Base-by-base conservation (phyloP, 2,888 invertebrate species). In the Corbicula japonica region DNA sequence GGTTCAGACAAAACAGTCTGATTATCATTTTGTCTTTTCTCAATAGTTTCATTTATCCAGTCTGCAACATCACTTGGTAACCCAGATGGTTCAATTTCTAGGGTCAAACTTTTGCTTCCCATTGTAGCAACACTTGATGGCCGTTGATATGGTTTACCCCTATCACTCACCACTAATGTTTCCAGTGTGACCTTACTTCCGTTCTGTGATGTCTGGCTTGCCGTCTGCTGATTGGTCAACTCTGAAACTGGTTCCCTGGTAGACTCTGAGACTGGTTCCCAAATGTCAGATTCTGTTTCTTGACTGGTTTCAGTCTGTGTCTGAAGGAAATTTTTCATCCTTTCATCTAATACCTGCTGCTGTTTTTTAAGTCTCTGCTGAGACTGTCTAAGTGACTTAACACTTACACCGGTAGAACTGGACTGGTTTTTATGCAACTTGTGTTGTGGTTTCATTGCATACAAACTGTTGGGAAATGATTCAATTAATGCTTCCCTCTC, bases 401-500 rank as follows among this genome's bases (percentile, higher is more conserved):
- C 84, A 68, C 68, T 87, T 0, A 87, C 86, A 0, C 90, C 88
- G 15, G 87, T 80, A 8, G 88, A 87, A 21, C 80, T 83, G 12
- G 84, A 83, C 52, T 87, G 86, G n/a, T 72, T 74, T 32, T 68
- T 76, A 30, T 77, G 66, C 10, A 38, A 23, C 35, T 62, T 61
- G 28, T 78, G 75, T n/a, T 76, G 54, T 35, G 76, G 77, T 12
- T 56, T 58, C 54, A 75, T 69, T 10, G 62, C 62, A 66, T 54
- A 70, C 41, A 84, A 34, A 44, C 85, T 74, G 30, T 78, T 65
- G 10, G 83, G 83, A 41, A 83, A 80, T 6, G 80, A 80, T 65
- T 91, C 91, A 34, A 89, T 73, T 18, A 91, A 69, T 4, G 90
- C 91, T 76, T 91, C 91, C 60, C 83, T 86, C 61, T 91, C 91